A percentile compares a stretch with the other conserved stretches of the same genome.
These are phyloP conservation scores for Parauchenoglanis punctatus DNA, from an alignment of 2,797 vertebrate species.

Conservation along the genomic window DNA sequence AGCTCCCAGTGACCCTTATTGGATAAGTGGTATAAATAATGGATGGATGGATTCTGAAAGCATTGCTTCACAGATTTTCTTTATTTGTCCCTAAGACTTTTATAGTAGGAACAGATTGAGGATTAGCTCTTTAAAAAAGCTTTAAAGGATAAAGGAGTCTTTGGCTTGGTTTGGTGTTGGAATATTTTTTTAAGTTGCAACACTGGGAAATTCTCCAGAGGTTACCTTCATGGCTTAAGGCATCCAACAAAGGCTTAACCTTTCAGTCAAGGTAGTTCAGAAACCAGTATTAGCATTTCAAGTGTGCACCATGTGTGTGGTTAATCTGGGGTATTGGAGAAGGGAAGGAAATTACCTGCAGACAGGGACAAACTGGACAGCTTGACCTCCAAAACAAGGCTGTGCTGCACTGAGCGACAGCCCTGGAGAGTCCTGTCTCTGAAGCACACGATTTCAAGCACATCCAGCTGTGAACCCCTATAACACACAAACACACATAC, in stretches of 20 bases:
- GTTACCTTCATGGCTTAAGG: background rate
- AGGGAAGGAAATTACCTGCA: conserved; percentile 77
- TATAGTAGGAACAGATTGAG: background rate
- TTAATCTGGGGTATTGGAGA: background rate
- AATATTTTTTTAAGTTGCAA: background rate
- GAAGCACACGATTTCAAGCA: conserved; percentile 89
- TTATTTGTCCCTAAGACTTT: background rate
- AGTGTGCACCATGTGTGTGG: conserved; percentile 9
- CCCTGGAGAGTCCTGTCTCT: conserved; percentile 93
- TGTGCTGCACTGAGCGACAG: conserved; percentile 84
- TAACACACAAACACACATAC: conserved; percentile 41
- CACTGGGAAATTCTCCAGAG: background rate
- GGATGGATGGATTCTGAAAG: no score
- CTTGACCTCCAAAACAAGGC: conserved; percentile 87
- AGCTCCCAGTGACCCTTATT: no score
- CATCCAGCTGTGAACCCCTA: conserved; percentile 82
- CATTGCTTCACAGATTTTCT: background rate
- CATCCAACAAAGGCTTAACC: conserved; percentile 3
- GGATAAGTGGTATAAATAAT: no score
- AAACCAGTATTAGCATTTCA: conserved; percentile 51
- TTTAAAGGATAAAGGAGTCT: no score
- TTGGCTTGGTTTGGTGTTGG: background rate
- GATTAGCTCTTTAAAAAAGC: background rate
- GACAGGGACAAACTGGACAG: conserved; percentile 79
- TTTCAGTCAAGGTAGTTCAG: background rate